Evolutionary conservation across 1,140 invertebrate genomes (phyloP).

Genomic region (Musca domestica): DNA sequence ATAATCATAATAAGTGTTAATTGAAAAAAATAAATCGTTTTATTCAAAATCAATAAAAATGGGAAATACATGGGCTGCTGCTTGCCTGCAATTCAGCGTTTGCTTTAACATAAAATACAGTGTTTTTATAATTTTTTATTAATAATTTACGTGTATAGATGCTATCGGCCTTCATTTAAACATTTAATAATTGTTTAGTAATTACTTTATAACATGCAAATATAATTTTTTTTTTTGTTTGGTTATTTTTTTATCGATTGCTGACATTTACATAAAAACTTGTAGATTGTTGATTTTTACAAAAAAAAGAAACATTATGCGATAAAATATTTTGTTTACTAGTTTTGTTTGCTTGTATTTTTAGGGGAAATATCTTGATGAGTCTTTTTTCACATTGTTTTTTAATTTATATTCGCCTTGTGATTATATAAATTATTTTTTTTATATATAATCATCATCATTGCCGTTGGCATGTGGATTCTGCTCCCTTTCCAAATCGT

Average conservation of each 20-base stretch:
- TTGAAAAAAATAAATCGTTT: too few species aligned
- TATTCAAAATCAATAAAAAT: too few species aligned
- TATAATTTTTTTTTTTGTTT: slow-evolving; percentile 15
- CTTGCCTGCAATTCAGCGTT: background rate
- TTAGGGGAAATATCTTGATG: slow-evolving; percentile 17
- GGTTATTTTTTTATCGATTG: background rate
- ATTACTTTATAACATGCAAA: slow-evolving; percentile 17
- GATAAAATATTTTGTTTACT: background rate
- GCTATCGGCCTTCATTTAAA: background rate
- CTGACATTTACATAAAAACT: too few species aligned
- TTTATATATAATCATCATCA: slow-evolving; percentile 14
- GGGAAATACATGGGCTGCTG: background rate
- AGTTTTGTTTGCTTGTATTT: background rate
- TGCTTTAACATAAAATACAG: slow-evolving; percentile 3
- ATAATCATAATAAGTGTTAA: background rate
- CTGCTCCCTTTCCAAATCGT: background rate
- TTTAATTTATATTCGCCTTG: background rate
- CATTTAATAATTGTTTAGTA: slow-evolving; percentile 3
- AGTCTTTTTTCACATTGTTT: background rate
- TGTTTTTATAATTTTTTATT: background rate
- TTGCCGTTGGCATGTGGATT: background rate
- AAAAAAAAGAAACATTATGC: too few species aligned
- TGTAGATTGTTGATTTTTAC: too few species aligned
- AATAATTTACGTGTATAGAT: slow-evolving; percentile 1
- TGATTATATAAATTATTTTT: background rate